Evolutionary conservation across 2,113 vertebrate genomes (phyloP).

Genomic region (Morone saxatilis): DNA sequence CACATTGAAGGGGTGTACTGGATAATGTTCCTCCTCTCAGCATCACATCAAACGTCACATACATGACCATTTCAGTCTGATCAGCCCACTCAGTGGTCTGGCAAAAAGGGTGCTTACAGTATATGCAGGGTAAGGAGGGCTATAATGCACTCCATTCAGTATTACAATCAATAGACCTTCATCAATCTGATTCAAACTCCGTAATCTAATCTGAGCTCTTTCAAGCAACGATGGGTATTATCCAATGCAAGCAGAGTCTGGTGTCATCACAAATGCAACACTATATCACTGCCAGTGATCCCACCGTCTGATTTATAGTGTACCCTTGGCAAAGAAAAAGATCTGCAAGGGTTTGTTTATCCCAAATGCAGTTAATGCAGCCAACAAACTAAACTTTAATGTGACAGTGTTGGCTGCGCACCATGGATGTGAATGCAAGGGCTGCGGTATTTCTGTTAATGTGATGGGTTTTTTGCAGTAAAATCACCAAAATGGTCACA

Average conservation of each 20-base stretch:
- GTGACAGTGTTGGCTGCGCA: too few relatives aligned
- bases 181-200: conserved; percentile 1
- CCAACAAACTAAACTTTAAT: too few relatives aligned
- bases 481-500: not conserved
- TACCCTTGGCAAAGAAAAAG: too few relatives aligned
- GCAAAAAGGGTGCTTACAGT: not conserved
- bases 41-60: conserved; percentile 7
- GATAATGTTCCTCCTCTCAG: not conserved
- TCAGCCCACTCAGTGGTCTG: not conserved
- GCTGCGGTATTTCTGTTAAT: too few relatives aligned
- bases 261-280: not conserved
- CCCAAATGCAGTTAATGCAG: too few relatives aligned
- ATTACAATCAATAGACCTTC: conserved; percentile 26
- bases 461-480: too few relatives aligned
- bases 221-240: not conserved
- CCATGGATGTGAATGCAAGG: too few relatives aligned
- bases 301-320: not conserved
- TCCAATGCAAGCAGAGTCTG: conserved; percentile 7
- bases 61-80: not conserved
- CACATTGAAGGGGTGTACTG: not conserved
- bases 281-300: not conserved
- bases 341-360: too few relatives aligned
- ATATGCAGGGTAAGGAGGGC: not conserved
- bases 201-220: conserved; percentile 26
- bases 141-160: conserved; percentile 25